Conservation (phyloP, 1,140 invertebrate species). For the Papilio glaucus region DNA sequence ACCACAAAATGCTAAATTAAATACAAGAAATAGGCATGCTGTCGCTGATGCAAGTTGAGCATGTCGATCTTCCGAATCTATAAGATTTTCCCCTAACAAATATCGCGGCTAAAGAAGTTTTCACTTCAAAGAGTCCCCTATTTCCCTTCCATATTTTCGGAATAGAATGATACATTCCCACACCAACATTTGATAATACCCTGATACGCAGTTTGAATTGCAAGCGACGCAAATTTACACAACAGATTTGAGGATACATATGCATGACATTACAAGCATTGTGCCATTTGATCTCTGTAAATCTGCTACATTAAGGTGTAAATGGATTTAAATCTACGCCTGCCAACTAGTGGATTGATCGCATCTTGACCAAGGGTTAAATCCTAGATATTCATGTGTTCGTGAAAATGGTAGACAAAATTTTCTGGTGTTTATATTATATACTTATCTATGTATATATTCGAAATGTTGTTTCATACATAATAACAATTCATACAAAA, state of each 20-base stretch:
- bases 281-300: conserved; percentile 17
- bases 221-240: conserved; percentile 7
- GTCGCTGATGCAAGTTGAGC: no score
- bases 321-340: not conserved
- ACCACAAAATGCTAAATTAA: no score
- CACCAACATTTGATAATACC: not conserved
- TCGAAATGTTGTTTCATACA: not conserved
- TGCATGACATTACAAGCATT: not conserved
- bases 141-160: not conserved
- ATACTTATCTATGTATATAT: not conserved
- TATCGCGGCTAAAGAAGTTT: not conserved
- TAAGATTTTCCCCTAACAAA: no score
- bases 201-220: conserved; percentile 3
- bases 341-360: not conserved
- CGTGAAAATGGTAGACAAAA: not conserved
- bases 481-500: no score
- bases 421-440: not conserved
- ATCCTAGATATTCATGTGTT: not conserved
- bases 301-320: not conserved
- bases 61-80: no score
- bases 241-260: conserved; percentile 15
- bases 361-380: not conserved
- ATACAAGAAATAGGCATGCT: no score
- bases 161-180: not conserved
- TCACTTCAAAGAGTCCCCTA: not conserved